These are phyloP conservation scores for Himalopsyche anomala DNA, from an alignment of 2,888 invertebrate species.

Conservation along the genomic window DNA sequence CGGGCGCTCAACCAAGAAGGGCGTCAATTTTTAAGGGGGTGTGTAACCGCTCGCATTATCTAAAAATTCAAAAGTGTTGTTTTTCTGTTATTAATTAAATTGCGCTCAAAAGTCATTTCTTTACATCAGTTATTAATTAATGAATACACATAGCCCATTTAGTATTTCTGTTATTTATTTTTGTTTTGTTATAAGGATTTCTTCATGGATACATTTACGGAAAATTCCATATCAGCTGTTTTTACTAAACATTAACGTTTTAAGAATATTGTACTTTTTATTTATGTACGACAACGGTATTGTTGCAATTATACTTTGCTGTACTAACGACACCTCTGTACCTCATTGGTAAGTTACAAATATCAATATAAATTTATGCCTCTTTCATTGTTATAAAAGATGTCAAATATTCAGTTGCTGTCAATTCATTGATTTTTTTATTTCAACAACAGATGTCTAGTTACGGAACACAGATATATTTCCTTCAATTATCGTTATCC, in stretches of 20 bases:
- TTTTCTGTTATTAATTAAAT: neutral
- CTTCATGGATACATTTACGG: neutral
- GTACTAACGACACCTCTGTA: neutral
- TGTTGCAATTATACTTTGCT: constrained; percentile 2
- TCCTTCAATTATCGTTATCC: no score
- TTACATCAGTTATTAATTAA: neutral
- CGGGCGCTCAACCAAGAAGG: constrained; percentile 38
- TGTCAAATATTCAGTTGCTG: neutral
- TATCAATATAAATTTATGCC: neutral
- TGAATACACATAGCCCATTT: neutral
- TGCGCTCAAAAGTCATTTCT: neutral
- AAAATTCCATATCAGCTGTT: neutral
- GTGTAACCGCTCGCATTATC: neutral
- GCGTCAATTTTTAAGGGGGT: constrained; percentile 23
- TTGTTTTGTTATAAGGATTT: constrained; percentile 12
- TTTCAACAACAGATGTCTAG: no score
- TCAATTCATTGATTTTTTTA: no score
- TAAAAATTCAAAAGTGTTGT: neutral
- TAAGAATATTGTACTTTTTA: constrained; percentile 32
- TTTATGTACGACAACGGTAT: neutral
- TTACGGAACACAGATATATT: no score
- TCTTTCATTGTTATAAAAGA: constrained; percentile 2
- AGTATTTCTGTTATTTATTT: neutral
- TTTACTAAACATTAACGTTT: neutral
- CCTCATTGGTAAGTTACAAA: neutral